Percentiles rank a stretch among this genome's conserved stretches.
Evolutionary conservation across 2,888 invertebrate genomes (phyloP).

Genomic region (Eupithecia centaureata): DNA sequence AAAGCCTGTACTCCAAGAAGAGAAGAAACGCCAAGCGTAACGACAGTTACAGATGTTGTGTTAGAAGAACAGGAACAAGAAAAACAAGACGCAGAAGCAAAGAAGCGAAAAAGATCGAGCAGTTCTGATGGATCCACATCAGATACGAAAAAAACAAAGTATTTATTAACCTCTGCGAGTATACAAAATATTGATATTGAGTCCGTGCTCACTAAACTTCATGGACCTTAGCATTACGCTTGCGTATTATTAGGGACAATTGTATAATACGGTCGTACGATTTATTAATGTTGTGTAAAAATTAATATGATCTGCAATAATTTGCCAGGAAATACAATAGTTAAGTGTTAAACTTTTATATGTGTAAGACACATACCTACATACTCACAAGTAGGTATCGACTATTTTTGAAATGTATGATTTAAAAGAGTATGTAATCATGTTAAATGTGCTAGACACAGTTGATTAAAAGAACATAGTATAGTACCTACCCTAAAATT

Average conservation of each 20-base stretch:
- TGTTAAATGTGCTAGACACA: conserved; percentile 50
- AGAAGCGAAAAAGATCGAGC: conserved; percentile 68
- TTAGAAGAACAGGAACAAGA: conserved; percentile 62
- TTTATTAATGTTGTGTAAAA: conserved; percentile 20
- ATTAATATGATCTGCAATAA: conserved; percentile 25
- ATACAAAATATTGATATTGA: conserved; percentile 80
- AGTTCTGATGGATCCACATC: conserved; percentile 58
- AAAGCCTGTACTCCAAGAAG: conserved; percentile 59
- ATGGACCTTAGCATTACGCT: conserved; percentile 64
- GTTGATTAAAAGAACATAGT: conserved; percentile 37
- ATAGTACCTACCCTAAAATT: conserved; percentile 16
- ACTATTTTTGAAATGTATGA: conserved; percentile 32
- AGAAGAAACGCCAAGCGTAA: conserved; percentile 45
- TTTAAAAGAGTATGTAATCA: conserved; percentile 21
- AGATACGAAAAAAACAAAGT: conserved; percentile 66
- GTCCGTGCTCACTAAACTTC: conserved; percentile 74
- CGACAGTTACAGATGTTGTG: conserved; percentile 63
- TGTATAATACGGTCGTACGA: conserved; percentile 12
- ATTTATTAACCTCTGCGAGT: conserved; percentile 66
- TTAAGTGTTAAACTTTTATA: conserved; percentile 45
- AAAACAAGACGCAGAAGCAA: conserved; percentile 52
- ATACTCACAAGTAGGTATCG: conserved; percentile 26
- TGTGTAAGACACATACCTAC: conserved; percentile 59
- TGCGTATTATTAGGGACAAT: neutral
- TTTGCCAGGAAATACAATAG: conserved; percentile 23